phyloP scores from a whole-genome alignment of 30 jellyfish, hydroid and myxozoan genomes.

The Sanderia malayensis region DNA sequence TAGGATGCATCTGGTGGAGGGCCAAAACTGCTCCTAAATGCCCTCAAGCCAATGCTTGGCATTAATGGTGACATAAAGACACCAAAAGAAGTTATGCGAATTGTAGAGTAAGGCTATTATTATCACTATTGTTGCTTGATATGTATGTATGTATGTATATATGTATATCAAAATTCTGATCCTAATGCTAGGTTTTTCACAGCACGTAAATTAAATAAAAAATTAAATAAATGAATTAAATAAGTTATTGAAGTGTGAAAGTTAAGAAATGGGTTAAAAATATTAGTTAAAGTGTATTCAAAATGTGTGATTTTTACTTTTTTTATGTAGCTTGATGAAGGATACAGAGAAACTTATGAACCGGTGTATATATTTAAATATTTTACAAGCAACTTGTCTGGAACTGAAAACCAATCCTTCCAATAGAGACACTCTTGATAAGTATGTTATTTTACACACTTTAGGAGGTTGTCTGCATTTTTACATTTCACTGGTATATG shows the following conservation, averaged over 20 bases:
- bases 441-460: too few species aligned
- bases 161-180: too few species aligned
- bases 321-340: slow-evolving; percentile 76
- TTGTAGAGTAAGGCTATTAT: slow-evolving; percentile 95
- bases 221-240: too few species aligned
- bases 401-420: slow-evolving; percentile 52
- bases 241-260: too few species aligned
- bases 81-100: slow-evolving; percentile 92
- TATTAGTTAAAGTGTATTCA: too few species aligned
- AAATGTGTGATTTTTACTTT: background rate
- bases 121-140: too few species aligned
- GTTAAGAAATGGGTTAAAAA: too few species aligned
- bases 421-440: slow-evolving; percentile 68
- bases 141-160: too few species aligned
- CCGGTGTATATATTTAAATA: slow-evolving; percentile 84
- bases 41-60: slow-evolving; percentile 94
- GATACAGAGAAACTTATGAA: slow-evolving; percentile 98
- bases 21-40: slow-evolving; percentile 83
- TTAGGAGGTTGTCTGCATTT: too few species aligned
- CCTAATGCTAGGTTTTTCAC: too few species aligned
- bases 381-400: slow-evolving; percentile 82
- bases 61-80: slow-evolving; percentile 92
- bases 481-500: too few species aligned
- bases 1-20: slow-evolving; percentile 89
- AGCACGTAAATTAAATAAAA: too few species aligned